A percentile compares a stretch with the other conserved stretches of the same genome.
Conservation (phyloP, 2,113 vertebrate genomes). For the Eleginops maclovinus region DNA sequence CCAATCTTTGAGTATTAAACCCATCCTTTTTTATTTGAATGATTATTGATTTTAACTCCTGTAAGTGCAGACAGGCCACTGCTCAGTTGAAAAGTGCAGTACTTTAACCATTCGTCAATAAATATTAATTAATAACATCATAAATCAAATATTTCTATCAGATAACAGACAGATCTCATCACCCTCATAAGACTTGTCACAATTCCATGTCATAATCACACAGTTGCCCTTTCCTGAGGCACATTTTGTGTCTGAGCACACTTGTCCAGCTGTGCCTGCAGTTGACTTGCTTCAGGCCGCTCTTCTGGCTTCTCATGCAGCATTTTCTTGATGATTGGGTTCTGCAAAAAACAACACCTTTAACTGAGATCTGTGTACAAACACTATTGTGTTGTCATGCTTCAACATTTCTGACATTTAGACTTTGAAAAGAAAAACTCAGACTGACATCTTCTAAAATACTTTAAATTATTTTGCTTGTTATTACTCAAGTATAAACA, state of each 20-base stretch:
- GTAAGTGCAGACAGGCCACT: background rate
- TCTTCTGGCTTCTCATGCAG: slow-evolving; percentile 55
- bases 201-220: slow-evolving; percentile 37
- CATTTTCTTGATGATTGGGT: slow-evolving; percentile 64
- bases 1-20: background rate
- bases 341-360: slow-evolving; percentile 49
- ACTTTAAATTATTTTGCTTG: background rate
- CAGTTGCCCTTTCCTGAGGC: background rate
- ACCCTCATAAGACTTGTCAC: background rate
- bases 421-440: no score
- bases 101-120: background rate
- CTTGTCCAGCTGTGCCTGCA: slow-evolving; percentile 42
- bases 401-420: background rate
- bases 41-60: background rate
- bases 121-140: background rate
- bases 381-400: background rate
- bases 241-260: accelerated
- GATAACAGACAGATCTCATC: accelerated
- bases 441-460: background rate
- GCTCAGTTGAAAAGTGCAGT: background rate
- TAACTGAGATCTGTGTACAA: background rate
- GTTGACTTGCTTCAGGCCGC: slow-evolving; percentile 60
- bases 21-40: no score
- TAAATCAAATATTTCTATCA: background rate
- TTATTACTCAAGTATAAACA: background rate